Percentiles rank a stretch among this genome's conserved stretches.
These are phyloP conservation scores for Procavia capensis DNA, from an alignment of 2,113 vertebrate genomes.

Conservation along the genomic window DNA sequence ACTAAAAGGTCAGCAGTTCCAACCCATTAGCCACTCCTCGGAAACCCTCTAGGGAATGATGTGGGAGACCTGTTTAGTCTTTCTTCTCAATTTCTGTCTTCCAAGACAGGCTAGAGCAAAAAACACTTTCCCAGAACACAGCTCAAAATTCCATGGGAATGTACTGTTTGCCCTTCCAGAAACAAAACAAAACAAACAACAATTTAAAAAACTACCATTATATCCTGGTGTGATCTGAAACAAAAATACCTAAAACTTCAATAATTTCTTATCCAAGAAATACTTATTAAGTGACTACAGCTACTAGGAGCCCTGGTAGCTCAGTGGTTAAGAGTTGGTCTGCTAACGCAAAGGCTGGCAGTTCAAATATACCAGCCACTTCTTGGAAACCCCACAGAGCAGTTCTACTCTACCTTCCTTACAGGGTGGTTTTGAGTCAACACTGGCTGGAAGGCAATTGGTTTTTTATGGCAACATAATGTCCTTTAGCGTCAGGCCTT, in stretches of 20 bases:
- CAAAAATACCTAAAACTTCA: background rate
- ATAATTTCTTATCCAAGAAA: background rate
- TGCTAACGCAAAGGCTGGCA: no score
- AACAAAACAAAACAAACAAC: no score
- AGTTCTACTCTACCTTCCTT: no score
- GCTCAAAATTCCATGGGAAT: background rate
- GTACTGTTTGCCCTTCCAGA: background rate
- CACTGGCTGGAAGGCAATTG: no score
- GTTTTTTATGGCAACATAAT: background rate
- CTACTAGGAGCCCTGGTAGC: background rate
- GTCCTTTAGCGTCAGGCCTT: background rate
- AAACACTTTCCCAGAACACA: background rate
- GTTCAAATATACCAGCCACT: no score
- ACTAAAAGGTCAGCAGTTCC: no score
- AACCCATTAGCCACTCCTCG: background rate
- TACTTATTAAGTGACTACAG: background rate
- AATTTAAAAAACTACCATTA: no score
- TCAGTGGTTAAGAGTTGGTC: no score
- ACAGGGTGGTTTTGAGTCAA: no score
- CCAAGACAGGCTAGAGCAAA: background rate
- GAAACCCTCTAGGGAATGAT: background rate
- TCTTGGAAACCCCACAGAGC: no score
- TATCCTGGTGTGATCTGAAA: background rate
- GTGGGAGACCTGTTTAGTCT: background rate
- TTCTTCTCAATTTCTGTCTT: background rate